Base-by-base conservation (phyloP, 2,888 invertebrate genomes). In the Hedychridium roseum region DNA sequence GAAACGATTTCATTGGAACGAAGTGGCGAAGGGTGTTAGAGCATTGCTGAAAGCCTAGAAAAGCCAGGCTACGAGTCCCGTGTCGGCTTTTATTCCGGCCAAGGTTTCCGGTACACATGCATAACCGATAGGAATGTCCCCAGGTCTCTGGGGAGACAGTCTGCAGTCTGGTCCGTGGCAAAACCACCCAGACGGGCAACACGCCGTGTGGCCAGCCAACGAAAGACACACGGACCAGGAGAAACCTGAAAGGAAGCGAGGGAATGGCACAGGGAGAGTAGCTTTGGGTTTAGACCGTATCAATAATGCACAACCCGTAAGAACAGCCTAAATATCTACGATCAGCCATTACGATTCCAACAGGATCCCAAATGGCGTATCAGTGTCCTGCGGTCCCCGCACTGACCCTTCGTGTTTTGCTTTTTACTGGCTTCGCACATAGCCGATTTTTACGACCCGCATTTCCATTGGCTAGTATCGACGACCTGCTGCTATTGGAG, bases 111-210 rank as follows among this genome's bases (percentile, higher is more conserved):
- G 53, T 56, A 54, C 49, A 59, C 62, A 68, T 74, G 64, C 69
- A 74, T 74, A 73, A 74, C 66, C 73, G 64, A 74, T 70, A 64
- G 14, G n/a, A n/a, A n/a, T n/a, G n/a, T n/a, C n/a, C n/a, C 52
- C 9, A 62, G 59, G 62, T 65, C 64, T 61, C 58, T 67, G 59
- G 57, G 73, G 70, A 68, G 70, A 62, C 65, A 67, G 60, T 60
- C 59, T 58, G 66, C 57, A 55, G 66, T 67, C 45, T 44, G 42
- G 52, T 32, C 50, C 51, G 43, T 39, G 48, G 45, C 48, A 35
- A 49, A 11, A 31, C 43, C 46, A 43, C 37, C 30, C 41, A 26
- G 31, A 20, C 40, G 34, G 26, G 28, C 34, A 49, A 52, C 41
- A 34, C 31, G 32, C 34, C 26, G 49, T 42, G 35, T 26, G 48